Conservation (phyloP, 1,140 invertebrate species). For the Penaeus indicus region DNA sequence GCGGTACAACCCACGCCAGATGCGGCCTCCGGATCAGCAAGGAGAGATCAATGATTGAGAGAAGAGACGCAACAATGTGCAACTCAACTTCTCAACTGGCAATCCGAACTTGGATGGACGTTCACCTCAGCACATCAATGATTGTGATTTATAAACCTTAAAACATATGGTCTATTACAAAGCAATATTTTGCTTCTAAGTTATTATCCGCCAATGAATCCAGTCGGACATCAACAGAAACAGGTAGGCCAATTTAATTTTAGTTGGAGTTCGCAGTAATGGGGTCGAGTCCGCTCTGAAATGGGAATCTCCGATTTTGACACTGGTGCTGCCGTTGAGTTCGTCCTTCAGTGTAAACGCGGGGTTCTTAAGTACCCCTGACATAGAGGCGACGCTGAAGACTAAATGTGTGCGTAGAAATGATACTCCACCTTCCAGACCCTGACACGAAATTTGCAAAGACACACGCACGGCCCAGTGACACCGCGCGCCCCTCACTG, state of each 20-base stretch:
- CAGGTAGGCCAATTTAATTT: background rate
- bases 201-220: conserved; percentile 37
- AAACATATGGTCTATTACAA: conserved; percentile 44
- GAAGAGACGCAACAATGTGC: conserved; percentile 40
- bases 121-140: conserved; percentile 51
- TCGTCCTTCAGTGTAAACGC: conserved; percentile 57
- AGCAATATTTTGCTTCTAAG: conserved; percentile 38
- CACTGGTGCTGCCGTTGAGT: conserved; percentile 32
- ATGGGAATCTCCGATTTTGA: conserved; percentile 49
- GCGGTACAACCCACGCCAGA: background rate
- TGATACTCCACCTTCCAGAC: conserved; percentile 40
- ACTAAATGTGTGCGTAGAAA: conserved; percentile 56
- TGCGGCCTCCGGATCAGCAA: conserved; percentile 17
- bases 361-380: conserved; percentile 47
- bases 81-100: conserved; percentile 50
- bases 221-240: conserved; percentile 9
- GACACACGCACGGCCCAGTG: conserved; percentile 53
- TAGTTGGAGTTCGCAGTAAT: conserved; percentile 36
- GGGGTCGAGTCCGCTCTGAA: conserved; percentile 19
- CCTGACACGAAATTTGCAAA: conserved; percentile 45
- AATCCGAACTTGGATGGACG: conserved; percentile 40
- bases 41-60: conserved; percentile 33
- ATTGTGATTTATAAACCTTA: conserved; percentile 49
- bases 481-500: conserved; percentile 29
- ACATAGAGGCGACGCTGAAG: conserved; percentile 48